Evolutionary conservation across 2,888 invertebrate species (phyloP).

Genomic region (Dendrolimus houi): DNA sequence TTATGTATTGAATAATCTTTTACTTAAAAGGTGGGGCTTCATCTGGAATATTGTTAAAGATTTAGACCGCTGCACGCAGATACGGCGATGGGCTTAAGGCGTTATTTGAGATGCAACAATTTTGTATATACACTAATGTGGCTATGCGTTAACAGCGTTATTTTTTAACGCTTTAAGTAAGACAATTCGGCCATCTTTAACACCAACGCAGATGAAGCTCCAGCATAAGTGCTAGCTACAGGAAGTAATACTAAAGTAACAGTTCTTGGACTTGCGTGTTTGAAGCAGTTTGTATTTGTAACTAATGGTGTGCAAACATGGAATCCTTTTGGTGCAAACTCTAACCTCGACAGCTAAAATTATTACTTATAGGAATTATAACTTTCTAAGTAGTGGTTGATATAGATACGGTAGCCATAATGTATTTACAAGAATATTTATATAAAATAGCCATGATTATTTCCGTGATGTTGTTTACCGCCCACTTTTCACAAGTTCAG

Average conservation of each 20-base stretch:
- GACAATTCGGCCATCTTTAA: too few relatives aligned
- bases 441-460: neutral
- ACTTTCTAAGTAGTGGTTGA: neutral
- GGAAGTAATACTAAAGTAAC: constrained; percentile 16
- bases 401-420: neutral
- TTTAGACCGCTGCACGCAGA: neutral
- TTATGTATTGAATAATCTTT: too few relatives aligned
- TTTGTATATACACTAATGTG: too few relatives aligned
- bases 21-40: too few relatives aligned
- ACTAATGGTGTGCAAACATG: constrained; percentile 36
- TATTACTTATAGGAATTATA: neutral
- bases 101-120: too few relatives aligned
- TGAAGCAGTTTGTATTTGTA: constrained; percentile 22
- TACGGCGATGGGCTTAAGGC: too few relatives aligned
- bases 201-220: too few relatives aligned
- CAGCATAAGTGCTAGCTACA: neutral
- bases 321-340: constrained; percentile 19
- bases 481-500: neutral
- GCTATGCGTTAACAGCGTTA: too few relatives aligned
- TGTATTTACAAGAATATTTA: neutral
- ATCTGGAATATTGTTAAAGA: neutral
- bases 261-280: constrained; percentile 30
- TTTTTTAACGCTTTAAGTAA: too few relatives aligned
- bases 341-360: neutral
- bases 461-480: neutral